phyloP scores from a whole-genome alignment of 2,888 invertebrate genomes.

The Periphyllus acericola region DNA sequence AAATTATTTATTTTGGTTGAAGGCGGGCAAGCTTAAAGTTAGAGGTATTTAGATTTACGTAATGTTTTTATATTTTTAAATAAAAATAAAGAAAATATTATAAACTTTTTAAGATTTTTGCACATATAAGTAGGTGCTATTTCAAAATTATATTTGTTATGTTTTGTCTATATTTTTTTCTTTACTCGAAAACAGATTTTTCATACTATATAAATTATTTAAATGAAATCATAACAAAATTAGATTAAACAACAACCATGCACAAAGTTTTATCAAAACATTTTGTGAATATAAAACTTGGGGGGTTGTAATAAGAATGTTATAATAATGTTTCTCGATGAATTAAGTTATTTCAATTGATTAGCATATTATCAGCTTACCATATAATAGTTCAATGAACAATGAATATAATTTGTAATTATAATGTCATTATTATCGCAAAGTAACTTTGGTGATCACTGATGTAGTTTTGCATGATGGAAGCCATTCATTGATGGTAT shows the following conservation, averaged over 20 bases:
- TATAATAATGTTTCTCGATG: slow-evolving; percentile 30
- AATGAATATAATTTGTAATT: slow-evolving; percentile 23
- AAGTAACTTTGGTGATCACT: background rate
- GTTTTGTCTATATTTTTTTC: slow-evolving; percentile 10
- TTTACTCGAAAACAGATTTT: background rate
- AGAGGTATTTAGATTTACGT: slow-evolving; percentile 8
- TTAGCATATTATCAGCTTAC: background rate
- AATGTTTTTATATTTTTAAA: slow-evolving; percentile 12
- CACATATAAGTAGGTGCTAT: slow-evolving; percentile 4
- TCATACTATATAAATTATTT: slow-evolving; percentile 42
- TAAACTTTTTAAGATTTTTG: slow-evolving; percentile 16
- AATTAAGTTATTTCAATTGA: slow-evolving; percentile 33
- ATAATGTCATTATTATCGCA: background rate
- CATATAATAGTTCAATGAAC: background rate
- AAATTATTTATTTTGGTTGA: background rate
- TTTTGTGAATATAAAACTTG: slow-evolving; percentile 39
- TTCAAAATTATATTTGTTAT: background rate
- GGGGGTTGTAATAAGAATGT: slow-evolving; percentile 16
- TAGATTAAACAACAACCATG: slow-evolving; percentile 41
- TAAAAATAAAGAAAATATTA: slow-evolving; percentile 18
- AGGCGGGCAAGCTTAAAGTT: background rate
- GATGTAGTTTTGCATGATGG: background rate
- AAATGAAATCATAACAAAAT: slow-evolving; percentile 55
- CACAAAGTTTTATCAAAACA: slow-evolving; percentile 31
- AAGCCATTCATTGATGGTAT: background rate